phyloP scores from a whole-genome alignment of 2,113 vertebrate species.

The Eidolon helvum region DNA sequence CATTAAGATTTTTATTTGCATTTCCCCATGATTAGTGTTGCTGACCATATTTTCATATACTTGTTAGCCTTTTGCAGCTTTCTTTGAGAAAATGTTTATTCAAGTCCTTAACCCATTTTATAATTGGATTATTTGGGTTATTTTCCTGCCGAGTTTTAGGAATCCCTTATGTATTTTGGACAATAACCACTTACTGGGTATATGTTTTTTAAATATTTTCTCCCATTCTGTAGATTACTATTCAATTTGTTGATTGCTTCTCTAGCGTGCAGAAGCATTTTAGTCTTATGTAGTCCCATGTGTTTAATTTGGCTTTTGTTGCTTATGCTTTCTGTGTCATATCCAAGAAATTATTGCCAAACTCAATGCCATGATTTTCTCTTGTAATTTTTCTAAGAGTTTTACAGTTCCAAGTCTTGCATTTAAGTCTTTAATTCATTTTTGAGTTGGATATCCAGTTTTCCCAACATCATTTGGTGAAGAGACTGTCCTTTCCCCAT shows the following conservation, averaged over 20 bases:
- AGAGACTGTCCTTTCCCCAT: not conserved
- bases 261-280: not conserved
- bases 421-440: not conserved
- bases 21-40: not conserved
- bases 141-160: not conserved
- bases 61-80: not conserved
- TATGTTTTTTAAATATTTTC: not conserved
- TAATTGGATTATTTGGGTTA: not conserved
- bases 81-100: not conserved
- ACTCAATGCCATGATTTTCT: not conserved
- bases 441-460: not conserved
- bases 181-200: not conserved
- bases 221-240: not conserved
- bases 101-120: not conserved
- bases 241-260: not conserved
- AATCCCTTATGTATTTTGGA: not conserved
- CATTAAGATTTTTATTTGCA: not conserved
- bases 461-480: not conserved
- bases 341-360: not conserved
- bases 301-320: not conserved
- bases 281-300: not conserved
- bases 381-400: not conserved
- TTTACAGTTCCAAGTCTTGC: not conserved
- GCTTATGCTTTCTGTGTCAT: not conserved
- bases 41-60: not conserved